These are phyloP conservation scores for Melanotaenia nigrans DNA, from an alignment of 2,797 vertebrate genomes.

Conservation along the genomic window DNA sequence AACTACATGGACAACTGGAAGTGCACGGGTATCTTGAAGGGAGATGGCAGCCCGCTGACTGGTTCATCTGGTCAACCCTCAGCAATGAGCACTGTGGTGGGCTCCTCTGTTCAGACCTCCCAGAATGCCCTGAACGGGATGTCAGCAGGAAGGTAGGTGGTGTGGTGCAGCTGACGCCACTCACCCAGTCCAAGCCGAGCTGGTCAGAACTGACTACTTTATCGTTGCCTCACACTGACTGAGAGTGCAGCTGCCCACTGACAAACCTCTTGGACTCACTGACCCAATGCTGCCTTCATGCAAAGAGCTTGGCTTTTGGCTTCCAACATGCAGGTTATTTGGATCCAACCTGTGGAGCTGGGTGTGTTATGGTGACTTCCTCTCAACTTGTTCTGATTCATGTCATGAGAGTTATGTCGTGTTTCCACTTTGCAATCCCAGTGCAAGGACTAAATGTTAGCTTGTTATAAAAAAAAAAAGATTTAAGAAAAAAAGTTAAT, in stretches of 20 bases:
- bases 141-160: slow-evolving; percentile 90
- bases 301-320: slow-evolving; percentile 78
- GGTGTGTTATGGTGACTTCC: slow-evolving; percentile 35
- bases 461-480: slow-evolving; percentile 24
- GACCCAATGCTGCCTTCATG: slow-evolving; percentile 62
- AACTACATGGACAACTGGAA: slow-evolving; percentile 99
- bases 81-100: slow-evolving; percentile 87
- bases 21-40: slow-evolving; percentile 96
- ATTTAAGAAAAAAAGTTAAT: slow-evolving; percentile 57
- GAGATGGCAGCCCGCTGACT: slow-evolving; percentile 95
- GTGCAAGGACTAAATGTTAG: slow-evolving; percentile 30
- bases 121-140: slow-evolving; percentile 92
- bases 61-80: slow-evolving; percentile 88
- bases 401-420: slow-evolving; percentile 35
- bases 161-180: slow-evolving; percentile 84
- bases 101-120: slow-evolving; percentile 86
- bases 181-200: slow-evolving; percentile 58
- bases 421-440: slow-evolving; percentile 39
- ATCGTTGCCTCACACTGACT: slow-evolving; percentile 62
- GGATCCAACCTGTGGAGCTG: slow-evolving; percentile 35
- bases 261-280: slow-evolving; percentile 52
- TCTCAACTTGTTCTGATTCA: slow-evolving; percentile 41
- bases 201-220: slow-evolving; percentile 67
- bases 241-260: slow-evolving; percentile 66
- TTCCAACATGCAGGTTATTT: slow-evolving; percentile 44